Evolutionary conservation across 2,113 vertebrate species (phyloP).

Genomic region (Cyanoliseus patagonus): DNA sequence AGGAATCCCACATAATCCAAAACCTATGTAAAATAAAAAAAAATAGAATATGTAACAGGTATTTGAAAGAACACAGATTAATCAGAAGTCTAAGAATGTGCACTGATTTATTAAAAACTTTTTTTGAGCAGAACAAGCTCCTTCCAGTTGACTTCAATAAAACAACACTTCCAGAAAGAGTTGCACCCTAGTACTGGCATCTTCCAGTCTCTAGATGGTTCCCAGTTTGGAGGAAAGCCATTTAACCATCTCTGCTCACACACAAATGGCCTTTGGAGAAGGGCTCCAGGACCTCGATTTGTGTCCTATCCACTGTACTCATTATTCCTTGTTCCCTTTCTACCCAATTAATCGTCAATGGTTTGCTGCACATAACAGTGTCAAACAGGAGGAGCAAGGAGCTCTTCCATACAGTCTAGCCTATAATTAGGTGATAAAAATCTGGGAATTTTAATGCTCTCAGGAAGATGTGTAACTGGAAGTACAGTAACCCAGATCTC

Average conservation of each 20-base stretch:
- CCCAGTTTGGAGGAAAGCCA: background rate
- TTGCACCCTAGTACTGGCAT: background rate
- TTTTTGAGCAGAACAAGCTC: background rate
- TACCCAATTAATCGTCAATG: background rate
- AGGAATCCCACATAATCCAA: conserved; percentile 96
- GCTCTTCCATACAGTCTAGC: background rate
- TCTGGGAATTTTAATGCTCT: background rate
- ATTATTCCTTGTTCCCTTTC: background rate
- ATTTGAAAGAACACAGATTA: background rate
- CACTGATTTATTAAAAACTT: background rate
- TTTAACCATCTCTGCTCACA: background rate
- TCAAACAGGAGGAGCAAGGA: background rate
- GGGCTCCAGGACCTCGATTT: fast-evolving
- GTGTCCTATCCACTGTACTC: background rate
- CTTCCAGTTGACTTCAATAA: background rate
- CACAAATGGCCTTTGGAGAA: background rate
- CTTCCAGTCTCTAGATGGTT: background rate
- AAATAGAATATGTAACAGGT: background rate
- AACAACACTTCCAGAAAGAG: background rate
- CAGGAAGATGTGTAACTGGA: background rate
- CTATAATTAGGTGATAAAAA: background rate
- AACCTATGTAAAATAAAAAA: conserved; percentile 75
- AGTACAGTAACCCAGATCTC: background rate
- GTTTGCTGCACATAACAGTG: background rate
- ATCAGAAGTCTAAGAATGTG: background rate